Conservation (phyloP, 2,113 vertebrate genomes). For the Misgurnus anguillicaudatus region DNA sequence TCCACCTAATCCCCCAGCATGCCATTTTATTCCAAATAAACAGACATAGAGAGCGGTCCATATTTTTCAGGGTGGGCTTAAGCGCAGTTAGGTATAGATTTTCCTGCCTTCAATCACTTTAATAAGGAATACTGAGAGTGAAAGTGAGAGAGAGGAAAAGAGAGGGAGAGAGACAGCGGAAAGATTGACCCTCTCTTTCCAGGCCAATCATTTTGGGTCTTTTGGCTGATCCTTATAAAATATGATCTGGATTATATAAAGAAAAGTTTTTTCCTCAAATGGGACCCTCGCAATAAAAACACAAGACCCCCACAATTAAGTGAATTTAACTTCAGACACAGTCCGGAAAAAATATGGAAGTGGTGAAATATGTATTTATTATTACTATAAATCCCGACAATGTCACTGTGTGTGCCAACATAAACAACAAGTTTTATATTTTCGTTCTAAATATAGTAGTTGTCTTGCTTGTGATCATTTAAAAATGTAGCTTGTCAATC, state of each 20-base stretch:
- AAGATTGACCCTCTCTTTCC: slow-evolving; percentile 30
- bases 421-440: slow-evolving; percentile 7
- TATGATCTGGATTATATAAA: slow-evolving; percentile 33
- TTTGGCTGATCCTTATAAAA: slow-evolving; percentile 23
- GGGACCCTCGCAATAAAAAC: background rate
- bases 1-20: slow-evolving; percentile 43
- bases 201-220: slow-evolving; percentile 18
- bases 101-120: slow-evolving; percentile 53
- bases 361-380: slow-evolving; percentile 15
- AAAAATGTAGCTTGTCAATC: background rate
- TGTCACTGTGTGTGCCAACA: slow-evolving; percentile 13
- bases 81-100: slow-evolving; percentile 41
- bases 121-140: slow-evolving; percentile 24
- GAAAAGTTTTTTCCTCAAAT: slow-evolving; percentile 1
- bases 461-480: slow-evolving; percentile 8
- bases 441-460: background rate
- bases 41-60: slow-evolving; percentile 49
- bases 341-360: background rate
- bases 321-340: slow-evolving; percentile 17
- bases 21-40: slow-evolving; percentile 57
- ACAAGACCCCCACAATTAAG: slow-evolving; percentile 4
- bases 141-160: background rate
- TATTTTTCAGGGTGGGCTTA: slow-evolving; percentile 51
- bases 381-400: background rate
- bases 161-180: slow-evolving; percentile 21